phyloP scores from a whole-genome alignment of 2,888 invertebrate species.

The Deroplatys truncata region DNA sequence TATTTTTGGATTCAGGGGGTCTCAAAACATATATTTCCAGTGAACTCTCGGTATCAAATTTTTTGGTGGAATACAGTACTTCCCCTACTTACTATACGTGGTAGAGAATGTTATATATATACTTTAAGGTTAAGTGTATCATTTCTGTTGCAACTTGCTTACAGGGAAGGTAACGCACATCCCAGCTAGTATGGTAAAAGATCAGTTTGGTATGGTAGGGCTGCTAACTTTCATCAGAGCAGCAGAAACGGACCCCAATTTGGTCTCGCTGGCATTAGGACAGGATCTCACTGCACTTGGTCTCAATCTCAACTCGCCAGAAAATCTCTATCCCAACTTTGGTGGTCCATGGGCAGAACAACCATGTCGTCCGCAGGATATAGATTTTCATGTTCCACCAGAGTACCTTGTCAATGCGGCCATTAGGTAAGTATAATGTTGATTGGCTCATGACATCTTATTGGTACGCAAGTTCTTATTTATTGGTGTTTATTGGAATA shows the following conservation, averaged over 20 bases:
- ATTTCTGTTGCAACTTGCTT: constrained; percentile 7
- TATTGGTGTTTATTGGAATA: no score
- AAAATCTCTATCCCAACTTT: constrained; percentile 96
- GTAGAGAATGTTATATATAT: no score
- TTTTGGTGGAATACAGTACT: no score
- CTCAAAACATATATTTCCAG: no score
- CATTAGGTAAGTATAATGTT: constrained; percentile 59
- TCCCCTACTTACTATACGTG: no score
- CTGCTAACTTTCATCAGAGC: constrained; percentile 96
- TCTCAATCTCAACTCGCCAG: constrained; percentile 96
- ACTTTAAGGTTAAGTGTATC: background rate
- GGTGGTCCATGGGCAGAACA: constrained; percentile 98
- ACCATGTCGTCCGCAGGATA: constrained; percentile 97
- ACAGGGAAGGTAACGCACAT: constrained; percentile 95
- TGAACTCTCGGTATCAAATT: no score
- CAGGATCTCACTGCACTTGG: constrained; percentile 97
- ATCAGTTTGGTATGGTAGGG: constrained; percentile 99
- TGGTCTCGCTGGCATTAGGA: constrained; percentile 94
- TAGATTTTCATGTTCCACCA: constrained; percentile 96
- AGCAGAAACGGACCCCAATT: constrained; percentile 94
- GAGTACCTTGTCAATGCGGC: constrained; percentile 97
- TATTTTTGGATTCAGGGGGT: no score
- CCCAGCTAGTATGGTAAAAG: constrained; percentile 97
- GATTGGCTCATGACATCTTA: no score
- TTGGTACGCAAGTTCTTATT: no score